These are phyloP conservation scores for Onychostruthus taczanowskii DNA, from an alignment of 2,113 vertebrate species.

Conservation along the genomic window DNA sequence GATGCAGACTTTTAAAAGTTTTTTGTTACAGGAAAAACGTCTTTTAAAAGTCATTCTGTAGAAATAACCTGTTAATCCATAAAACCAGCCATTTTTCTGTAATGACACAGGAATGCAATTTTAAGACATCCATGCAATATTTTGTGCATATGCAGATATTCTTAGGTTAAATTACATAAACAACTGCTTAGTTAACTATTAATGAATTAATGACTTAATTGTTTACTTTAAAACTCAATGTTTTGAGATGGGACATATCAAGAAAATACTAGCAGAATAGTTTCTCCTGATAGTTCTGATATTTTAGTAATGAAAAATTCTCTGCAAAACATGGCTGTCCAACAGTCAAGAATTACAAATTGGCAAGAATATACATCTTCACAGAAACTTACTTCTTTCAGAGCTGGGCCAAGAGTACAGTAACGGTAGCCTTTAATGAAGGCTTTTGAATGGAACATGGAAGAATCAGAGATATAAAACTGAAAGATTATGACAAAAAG, in stretches of 20 bases:
- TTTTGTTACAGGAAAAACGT: not conserved
- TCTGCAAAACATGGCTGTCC: not conserved
- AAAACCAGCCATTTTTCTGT: not conserved
- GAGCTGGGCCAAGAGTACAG: not conserved
- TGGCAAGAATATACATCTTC: not conserved
- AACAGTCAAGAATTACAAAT: not conserved
- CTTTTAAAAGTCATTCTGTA: not conserved
- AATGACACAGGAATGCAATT: not conserved
- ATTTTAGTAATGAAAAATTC: not conserved
- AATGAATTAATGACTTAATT: not conserved
- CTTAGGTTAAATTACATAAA: not conserved
- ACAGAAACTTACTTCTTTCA: not conserved
- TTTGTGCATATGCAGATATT: not conserved
- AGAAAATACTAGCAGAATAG: not conserved
- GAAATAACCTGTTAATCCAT: not conserved
- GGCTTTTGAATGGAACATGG: not conserved
- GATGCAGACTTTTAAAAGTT: not conserved
- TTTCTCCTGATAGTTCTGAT: not conserved
- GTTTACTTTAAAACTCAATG: not conserved
- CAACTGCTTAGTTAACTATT: not conserved
- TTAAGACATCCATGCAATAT: not conserved
- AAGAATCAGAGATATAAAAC: not conserved
- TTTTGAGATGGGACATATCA: not conserved
- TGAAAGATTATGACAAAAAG: not conserved
- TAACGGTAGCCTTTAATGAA: not conserved